These are phyloP conservation scores for Nymphalis io DNA, from an alignment of 1,140 invertebrate species.

Conservation along the genomic window DNA sequence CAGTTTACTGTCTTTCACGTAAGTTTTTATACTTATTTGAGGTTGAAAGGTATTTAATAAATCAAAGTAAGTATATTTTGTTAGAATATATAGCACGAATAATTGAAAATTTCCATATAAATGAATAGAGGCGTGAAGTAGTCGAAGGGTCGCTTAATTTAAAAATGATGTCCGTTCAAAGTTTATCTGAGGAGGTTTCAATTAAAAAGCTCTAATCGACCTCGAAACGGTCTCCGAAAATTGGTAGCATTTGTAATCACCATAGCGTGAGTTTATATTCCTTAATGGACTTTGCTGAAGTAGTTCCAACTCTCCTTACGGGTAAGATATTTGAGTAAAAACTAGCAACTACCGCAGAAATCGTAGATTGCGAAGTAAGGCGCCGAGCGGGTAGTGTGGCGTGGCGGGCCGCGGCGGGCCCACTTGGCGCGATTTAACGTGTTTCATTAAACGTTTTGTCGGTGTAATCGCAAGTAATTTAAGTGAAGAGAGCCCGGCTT, in stretches of 20 bases:
- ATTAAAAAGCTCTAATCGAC: conserved; percentile 71
- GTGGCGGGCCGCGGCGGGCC: conserved; percentile 48
- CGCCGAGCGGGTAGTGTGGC: conserved; percentile 42
- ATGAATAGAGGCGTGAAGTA: conserved; percentile 3
- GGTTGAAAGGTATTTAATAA: neutral
- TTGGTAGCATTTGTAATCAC: conserved; percentile 73
- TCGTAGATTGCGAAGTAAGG: conserved; percentile 70
- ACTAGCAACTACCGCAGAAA: conserved; percentile 65
- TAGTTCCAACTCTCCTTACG: conserved; percentile 77
- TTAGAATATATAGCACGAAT: neutral
- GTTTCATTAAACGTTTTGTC: conserved; percentile 80
- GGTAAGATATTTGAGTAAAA: conserved; percentile 79
- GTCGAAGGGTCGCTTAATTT: conserved; percentile 29
- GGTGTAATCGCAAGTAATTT: conserved; percentile 81
- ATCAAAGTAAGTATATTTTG: neutral
- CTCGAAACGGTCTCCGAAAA: conserved; percentile 64
- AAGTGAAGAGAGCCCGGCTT: conserved; percentile 79
- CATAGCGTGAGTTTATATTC: conserved; percentile 71
- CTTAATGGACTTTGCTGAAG: conserved; percentile 77
- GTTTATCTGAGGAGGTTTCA: conserved; percentile 62
- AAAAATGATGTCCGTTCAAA: conserved; percentile 50
- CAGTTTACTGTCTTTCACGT: neutral
- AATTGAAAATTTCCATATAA: neutral
- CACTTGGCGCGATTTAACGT: conserved; percentile 76
- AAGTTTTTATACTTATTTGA: neutral